Evolutionary conservation across 2,797 vertebrate genomes (phyloP), one percentile per base, ranked within the genome.

Genomic region (Chaetophractus vellerosus): DNA sequence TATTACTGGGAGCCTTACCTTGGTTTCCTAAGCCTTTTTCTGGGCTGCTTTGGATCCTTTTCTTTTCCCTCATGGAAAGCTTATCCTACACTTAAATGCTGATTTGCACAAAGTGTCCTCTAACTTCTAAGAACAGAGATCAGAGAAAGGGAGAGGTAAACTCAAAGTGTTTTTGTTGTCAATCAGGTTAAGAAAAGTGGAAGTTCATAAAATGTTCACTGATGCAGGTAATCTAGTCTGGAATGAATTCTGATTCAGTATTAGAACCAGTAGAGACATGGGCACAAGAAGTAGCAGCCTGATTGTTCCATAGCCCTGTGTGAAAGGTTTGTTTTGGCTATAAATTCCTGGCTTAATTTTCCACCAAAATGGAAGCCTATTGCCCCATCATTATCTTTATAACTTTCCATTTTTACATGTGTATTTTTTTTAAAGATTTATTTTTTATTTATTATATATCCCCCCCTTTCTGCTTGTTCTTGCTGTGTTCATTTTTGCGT

Each of bases 1-100:
- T 98, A 98, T 98, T 98, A 91, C 96, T 92, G 88, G 93, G 96
- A 97, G 93, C 83, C 97, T 6, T 97, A 97, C 95, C 93, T 96
- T 80, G 61, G 50, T 97, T 98, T 97, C 93, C 90, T 83, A 93
- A n/a, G 68, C 45, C 84, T 72, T 96, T 96, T 94, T 76, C 91
- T 90, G 28, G 38, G 88, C 91, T 84, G 80, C 72, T 89, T 93
- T 72, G 72, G 89, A 81, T 48, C 76, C 66, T 61, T 66, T 61
- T 21, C 95, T 71, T 79, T 36, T 72, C 71, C 33, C 84, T 88
- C 24, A 36, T 55, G 38, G 86, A 61, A 92, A 72, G 0, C 26
- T 74, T 88, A 23, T 23, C 90, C 86, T n/a, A 8, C 33, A 81
- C 91, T 0, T 4, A 95, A 94, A 84, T 3, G 41, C 72, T 64